These are phyloP conservation scores for Gymnothorax reevesii DNA, from an alignment of 2,797 vertebrate genomes.

Conservation along the genomic window DNA sequence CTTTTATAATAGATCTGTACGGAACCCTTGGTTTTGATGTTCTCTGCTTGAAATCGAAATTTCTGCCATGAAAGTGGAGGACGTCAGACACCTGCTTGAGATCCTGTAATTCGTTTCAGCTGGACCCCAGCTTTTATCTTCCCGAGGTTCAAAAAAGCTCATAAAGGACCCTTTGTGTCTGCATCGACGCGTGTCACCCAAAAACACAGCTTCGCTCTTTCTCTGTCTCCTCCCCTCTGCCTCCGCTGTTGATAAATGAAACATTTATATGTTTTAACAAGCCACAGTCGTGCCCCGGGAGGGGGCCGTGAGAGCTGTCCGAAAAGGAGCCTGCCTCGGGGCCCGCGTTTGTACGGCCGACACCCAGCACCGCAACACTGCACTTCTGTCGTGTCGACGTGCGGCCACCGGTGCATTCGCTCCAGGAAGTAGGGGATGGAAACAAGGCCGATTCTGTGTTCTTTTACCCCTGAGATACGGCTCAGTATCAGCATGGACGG, in stretches of 20 bases:
- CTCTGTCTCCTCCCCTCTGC: conserved; percentile 15
- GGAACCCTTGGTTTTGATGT: neutral
- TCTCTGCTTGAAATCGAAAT: conserved; percentile 10
- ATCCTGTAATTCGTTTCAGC: conserved; percentile 53
- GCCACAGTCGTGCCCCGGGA: conserved; percentile 41
- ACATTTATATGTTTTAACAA: conserved; percentile 51
- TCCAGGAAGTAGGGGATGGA: neutral
- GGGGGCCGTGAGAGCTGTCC: conserved; percentile 29
- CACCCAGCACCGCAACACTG: neutral
- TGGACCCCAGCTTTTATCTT: conserved; percentile 47
- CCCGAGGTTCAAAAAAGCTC: conserved; percentile 33
- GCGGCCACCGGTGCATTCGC: neutral
- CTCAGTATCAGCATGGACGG: neutral
- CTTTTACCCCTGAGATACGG: neutral
- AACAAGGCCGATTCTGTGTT: neutral
- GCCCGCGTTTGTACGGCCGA: neutral
- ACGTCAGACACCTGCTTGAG: conserved; percentile 51
- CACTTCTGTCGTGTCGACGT: neutral
- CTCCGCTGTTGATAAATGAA: conserved; percentile 48
- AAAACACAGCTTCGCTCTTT: conserved; percentile 29
- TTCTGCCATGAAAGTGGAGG: conserved; percentile 13
- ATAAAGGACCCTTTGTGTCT: conserved; percentile 48
- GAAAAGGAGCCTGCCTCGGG: conserved; percentile 40
- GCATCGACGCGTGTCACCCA: conserved; percentile 23
- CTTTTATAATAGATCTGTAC: neutral